Percentiles rank a stretch among this genome's conserved stretches.
Conservation (phyloP, 1,140 invertebrate genomes). For the Zaprionus gabonicus region DNA sequence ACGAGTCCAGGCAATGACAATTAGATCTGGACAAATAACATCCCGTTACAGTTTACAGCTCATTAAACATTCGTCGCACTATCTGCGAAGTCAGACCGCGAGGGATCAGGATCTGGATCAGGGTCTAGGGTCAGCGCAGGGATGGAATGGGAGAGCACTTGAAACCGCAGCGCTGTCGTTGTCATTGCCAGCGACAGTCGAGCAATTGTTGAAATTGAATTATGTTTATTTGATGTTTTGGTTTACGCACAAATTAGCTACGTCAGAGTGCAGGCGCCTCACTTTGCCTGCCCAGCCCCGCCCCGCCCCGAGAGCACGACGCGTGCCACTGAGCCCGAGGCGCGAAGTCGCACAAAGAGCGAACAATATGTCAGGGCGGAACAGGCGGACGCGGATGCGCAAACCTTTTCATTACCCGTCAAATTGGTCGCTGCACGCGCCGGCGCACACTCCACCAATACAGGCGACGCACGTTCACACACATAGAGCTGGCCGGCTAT, state of each 20-base stretch:
- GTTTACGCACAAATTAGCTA: conserved; percentile 82
- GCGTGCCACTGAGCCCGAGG: conserved; percentile 73
- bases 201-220: conserved; percentile 83
- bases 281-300: conserved; percentile 13
- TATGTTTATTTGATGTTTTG: conserved; percentile 84
- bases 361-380: conserved; percentile 65
- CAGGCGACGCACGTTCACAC: conserved; percentile 5
- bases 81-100: conserved; percentile 13
- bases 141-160: conserved; percentile 52
- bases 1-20: conserved; percentile 55
- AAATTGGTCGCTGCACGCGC: conserved; percentile 73
- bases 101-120: background rate
- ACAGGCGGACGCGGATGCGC: conserved; percentile 64
- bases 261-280: conserved; percentile 53
- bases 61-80: conserved; percentile 61
- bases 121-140: background rate
- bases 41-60: conserved; percentile 55
- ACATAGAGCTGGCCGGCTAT: background rate
- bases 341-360: conserved; percentile 72
- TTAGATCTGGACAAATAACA: conserved; percentile 53
- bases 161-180: conserved; percentile 54
- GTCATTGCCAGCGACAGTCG: conserved; percentile 47
- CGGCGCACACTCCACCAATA: conserved; percentile 67
- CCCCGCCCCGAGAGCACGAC: conserved; percentile 53
- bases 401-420: conserved; percentile 82